These are phyloP conservation scores for Heptranchias perlo DNA, from an alignment of 2,113 vertebrate genomes.

Conservation along the genomic window DNA sequence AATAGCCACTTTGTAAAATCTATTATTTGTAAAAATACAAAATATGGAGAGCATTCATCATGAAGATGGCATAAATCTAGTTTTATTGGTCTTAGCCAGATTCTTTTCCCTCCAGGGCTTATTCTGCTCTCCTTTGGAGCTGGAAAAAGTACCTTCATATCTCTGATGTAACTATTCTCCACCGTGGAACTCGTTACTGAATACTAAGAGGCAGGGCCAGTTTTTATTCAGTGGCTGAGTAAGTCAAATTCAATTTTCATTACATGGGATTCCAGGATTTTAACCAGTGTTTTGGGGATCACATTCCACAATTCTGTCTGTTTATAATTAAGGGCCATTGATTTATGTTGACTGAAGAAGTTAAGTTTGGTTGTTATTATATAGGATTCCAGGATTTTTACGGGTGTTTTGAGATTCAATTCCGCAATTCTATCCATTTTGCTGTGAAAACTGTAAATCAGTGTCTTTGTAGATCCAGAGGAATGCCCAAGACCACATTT, in stretches of 20 bases:
- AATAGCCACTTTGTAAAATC: neutral
- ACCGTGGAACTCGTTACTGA: neutral
- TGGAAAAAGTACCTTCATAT: neutral
- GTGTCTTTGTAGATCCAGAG: neutral
- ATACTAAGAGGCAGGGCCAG: neutral
- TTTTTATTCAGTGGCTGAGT: neutral
- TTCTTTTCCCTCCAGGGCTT: neutral
- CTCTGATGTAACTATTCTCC: neutral
- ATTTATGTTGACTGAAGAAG: neutral
- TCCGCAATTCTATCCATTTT: neutral
- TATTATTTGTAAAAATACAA: neutral
- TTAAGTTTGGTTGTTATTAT: constrained; percentile 24
- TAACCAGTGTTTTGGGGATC: neutral
- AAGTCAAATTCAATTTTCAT: neutral
- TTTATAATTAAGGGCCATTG: neutral
- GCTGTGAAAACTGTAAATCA: neutral
- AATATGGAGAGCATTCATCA: neutral
- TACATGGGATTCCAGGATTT: neutral
- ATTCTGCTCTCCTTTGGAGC: neutral
- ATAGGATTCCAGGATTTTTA: neutral
- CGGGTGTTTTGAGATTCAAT: neutral
- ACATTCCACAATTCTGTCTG: neutral
- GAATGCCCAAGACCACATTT: neutral
- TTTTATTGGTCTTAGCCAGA: neutral
- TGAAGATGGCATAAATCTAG: neutral